These are phyloP conservation scores for Phyllostomus hastatus DNA, from an alignment of 2,113 vertebrate species.

Conservation along the genomic window DNA sequence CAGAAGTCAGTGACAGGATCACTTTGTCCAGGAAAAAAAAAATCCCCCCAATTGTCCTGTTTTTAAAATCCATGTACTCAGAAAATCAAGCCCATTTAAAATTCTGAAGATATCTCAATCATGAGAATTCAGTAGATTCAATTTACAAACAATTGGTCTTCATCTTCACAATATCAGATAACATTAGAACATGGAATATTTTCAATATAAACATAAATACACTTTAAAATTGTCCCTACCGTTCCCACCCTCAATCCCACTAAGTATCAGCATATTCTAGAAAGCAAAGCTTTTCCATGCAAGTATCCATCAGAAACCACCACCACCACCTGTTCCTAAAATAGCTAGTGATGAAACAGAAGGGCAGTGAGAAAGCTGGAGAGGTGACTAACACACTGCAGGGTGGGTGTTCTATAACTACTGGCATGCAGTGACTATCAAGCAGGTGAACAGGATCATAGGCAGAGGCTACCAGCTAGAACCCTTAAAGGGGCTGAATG, in stretches of 20 bases:
- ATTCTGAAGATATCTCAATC: background rate
- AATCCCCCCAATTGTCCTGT: background rate
- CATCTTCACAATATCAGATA: slow-evolving; percentile 67
- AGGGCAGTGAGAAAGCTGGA: slow-evolving; percentile 60
- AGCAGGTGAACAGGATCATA: slow-evolving; percentile 71
- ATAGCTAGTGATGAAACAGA: slow-evolving; percentile 54
- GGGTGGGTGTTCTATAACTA: slow-evolving; percentile 71
- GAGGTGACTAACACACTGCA: slow-evolving; percentile 55
- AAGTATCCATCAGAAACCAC: slow-evolving; percentile 33
- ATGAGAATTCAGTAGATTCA: slow-evolving; percentile 7
- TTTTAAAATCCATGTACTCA: background rate
- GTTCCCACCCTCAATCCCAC: background rate
- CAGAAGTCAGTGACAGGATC: background rate
- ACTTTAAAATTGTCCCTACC: background rate
- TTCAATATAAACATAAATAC: slow-evolving; percentile 51
- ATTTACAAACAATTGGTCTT: slow-evolving; percentile 43
- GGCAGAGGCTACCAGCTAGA: slow-evolving; percentile 42
- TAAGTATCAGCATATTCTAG: slow-evolving; percentile 36
- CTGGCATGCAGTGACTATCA: slow-evolving; percentile 82
- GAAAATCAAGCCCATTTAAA: slow-evolving; percentile 23
- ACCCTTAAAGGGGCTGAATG: slow-evolving; percentile 41
- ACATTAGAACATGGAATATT: slow-evolving; percentile 60
- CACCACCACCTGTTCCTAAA: slow-evolving; percentile 50
- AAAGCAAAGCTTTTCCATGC: slow-evolving; percentile 73
- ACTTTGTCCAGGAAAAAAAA: background rate